Evolutionary conservation across 2,797 vertebrate genomes (phyloP).

Genomic region (Myotis daubentonii): DNA sequence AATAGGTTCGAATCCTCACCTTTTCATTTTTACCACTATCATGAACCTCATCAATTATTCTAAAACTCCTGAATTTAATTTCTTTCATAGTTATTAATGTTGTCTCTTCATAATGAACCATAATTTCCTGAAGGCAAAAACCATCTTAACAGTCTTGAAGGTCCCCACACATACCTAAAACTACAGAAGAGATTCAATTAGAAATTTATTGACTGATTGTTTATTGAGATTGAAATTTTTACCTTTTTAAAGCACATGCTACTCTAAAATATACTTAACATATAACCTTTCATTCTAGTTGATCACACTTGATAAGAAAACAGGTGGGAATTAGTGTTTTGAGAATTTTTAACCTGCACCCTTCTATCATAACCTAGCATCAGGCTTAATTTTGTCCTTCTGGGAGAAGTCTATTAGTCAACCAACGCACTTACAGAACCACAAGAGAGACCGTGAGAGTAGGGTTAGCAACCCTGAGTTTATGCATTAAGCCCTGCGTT

Average conservation of each 20-base stretch:
- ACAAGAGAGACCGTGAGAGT: neutral
- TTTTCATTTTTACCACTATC: conserved; percentile 39
- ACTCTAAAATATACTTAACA: conserved; percentile 17
- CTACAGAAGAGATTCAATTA: neutral
- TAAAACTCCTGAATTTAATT: conserved; percentile 33
- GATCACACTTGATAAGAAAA: conserved; percentile 22
- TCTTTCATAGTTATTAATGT: conserved; percentile 4
- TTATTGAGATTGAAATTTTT: neutral
- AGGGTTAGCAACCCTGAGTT: neutral
- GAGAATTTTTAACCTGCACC: conserved; percentile 26
- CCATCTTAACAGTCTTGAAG: neutral
- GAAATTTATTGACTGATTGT: neutral
- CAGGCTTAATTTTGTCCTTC: neutral
- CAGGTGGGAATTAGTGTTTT: neutral
- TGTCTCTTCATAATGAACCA: neutral
- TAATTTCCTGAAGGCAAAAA: conserved; percentile 30
- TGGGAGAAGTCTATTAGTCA: neutral
- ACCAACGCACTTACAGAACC: neutral
- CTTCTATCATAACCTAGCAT: neutral
- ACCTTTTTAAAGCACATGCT: neutral
- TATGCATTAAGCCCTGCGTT: neutral
- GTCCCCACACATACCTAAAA: neutral
- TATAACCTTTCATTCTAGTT: neutral
- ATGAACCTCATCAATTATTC: neutral
- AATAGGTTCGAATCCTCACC: neutral